Percentiles rank a stretch among this genome's conserved stretches.
Conservation (phyloP, 2,888 invertebrate species). For the Ctena decussata region DNA sequence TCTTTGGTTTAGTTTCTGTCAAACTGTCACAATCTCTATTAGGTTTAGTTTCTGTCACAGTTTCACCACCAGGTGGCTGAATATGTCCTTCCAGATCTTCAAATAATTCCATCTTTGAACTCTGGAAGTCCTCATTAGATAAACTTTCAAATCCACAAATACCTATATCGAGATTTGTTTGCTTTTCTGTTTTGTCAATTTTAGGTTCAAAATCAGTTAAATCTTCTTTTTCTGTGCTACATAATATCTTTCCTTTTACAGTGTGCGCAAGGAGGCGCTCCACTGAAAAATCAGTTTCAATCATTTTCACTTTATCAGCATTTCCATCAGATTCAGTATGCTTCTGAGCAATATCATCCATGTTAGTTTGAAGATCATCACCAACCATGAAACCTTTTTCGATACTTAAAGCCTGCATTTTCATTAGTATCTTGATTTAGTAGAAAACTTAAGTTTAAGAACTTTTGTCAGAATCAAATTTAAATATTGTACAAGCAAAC, state of each 20-base stretch:
- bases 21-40: too few species aligned
- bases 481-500: too few species aligned
- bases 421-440: too few species aligned
- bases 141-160: neutral
- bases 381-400: neutral
- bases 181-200: neutral
- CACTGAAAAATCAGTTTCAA: neutral
- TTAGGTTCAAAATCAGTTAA: neutral
- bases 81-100: neutral
- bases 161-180: neutral
- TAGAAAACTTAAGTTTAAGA: too few species aligned
- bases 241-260: neutral
- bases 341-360: neutral
- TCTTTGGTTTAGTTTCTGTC: neutral
- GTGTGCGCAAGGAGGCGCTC: neutral
- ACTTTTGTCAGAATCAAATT: too few species aligned
- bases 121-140: neutral
- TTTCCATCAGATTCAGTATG: neutral
- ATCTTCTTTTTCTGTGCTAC: neutral
- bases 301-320: slow-evolving; percentile 9
- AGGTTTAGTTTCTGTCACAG: neutral
- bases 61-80: neutral
- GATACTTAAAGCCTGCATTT: neutral
- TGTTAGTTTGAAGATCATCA: neutral
- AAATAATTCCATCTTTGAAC: neutral